Base-by-base conservation (phyloP, 2,888 invertebrate genomes). In the Galerucella nymphaeae region DNA sequence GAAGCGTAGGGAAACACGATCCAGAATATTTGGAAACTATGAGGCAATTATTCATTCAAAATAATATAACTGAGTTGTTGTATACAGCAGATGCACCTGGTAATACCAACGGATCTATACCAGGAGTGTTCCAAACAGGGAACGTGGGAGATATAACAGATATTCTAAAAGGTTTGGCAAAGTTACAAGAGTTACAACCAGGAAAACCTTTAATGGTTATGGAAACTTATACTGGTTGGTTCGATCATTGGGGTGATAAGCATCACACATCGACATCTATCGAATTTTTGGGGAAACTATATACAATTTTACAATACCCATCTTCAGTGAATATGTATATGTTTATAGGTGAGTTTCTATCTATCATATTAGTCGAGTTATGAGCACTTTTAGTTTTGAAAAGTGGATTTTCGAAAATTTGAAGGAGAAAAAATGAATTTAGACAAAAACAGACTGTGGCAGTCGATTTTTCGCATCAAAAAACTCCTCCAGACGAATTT, bases 301-400 rank as follows among this genome's bases (percentile, higher is more conserved):
- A 78, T 57, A 71, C 68, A 23, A 82, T 81, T 41, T 69, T 82
- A 38, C 68, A 76, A 2, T 84, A 82, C 75, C 85, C 85, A 8
- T 90, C 90, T 8, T 91, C 93, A 64, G 91, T 97, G 48, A 97
- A 96, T 82, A 90, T 97, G 80, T 98, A 97, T 84, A 95, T 97
- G 93, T 96, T 96, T 86, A 93, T 92, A 81, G 97, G 97, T n/a
- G 97, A 59, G 59, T 30, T n/a, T n/a, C n/a, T n/a, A n/a, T n/a
- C n/a, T n/a, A n/a, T n/a, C n/a, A n/a, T n/a, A n/a, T n/a, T n/a
- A n/a, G n/a, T n/a, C n/a, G n/a, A n/a, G n/a, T n/a, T n/a, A n/a
- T n/a, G n/a, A n/a, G n/a, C n/a, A n/a, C n/a, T n/a, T n/a, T n/a
- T n/a, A n/a, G n/a, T n/a, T n/a, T n/a, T n/a, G n/a, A n/a, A n/a